phyloP scores from a whole-genome alignment of 2,888 invertebrate genomes.

The Deilephila elpenor region DNA sequence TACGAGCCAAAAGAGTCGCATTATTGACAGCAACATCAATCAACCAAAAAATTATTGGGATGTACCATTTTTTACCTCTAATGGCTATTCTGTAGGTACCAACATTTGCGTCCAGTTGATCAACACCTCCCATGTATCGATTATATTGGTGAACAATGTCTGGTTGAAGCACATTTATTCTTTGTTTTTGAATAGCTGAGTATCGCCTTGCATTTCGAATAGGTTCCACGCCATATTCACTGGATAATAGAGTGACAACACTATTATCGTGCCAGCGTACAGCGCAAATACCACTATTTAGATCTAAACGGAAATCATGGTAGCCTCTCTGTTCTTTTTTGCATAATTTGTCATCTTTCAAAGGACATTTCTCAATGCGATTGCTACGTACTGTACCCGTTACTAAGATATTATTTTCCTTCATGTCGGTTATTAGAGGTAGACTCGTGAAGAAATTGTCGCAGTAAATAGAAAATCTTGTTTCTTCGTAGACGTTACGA shows the following conservation, averaged over 20 bases:
- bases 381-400: constrained; percentile 37
- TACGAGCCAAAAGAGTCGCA: constrained; percentile 2
- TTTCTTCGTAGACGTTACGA: constrained; percentile 41
- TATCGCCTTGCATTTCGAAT: constrained; percentile 32
- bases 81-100: constrained; percentile 43
- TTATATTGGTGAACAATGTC: constrained; percentile 38
- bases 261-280: constrained; percentile 41
- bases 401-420: constrained; percentile 41
- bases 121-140: constrained; percentile 41
- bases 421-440: constrained; percentile 38
- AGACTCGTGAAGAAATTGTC: constrained; percentile 40
- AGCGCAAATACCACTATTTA: constrained; percentile 35
- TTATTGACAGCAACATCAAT: constrained; percentile 39
- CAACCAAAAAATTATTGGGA: constrained; percentile 34
- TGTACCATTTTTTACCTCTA: constrained; percentile 43
- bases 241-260: constrained; percentile 42
- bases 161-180: constrained; percentile 39
- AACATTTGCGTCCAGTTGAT: constrained; percentile 42
- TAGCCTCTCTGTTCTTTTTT: constrained; percentile 43
- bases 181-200: background rate
- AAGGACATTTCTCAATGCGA: constrained; percentile 42
- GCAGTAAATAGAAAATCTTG: constrained; percentile 42
- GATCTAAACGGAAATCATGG: constrained; percentile 41
- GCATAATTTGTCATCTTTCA: constrained; percentile 34
- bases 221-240: constrained; percentile 39